Conservation (phyloP, 2,113 vertebrate species). For the Struthio camelus region DNA sequence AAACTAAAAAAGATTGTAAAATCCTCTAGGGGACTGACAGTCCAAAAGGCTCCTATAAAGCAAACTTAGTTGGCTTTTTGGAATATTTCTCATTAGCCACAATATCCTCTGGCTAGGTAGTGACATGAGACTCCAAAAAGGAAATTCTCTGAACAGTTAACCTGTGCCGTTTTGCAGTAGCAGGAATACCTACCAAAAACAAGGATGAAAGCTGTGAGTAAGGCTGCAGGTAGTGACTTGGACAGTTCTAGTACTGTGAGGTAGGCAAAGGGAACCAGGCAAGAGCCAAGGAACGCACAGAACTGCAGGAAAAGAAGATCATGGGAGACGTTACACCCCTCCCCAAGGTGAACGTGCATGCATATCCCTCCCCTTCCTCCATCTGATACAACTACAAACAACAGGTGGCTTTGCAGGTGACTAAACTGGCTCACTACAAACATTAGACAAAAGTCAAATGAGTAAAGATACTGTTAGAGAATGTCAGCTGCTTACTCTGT, state of each 20-base stretch:
- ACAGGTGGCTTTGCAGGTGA: neutral
- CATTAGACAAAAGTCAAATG: neutral
- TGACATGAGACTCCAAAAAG: neutral
- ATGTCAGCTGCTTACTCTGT: neutral
- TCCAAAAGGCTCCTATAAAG: neutral
- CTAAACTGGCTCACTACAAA: neutral
- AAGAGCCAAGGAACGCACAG: slow-evolving; percentile 90
- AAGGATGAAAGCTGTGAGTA: slow-evolving; percentile 85
- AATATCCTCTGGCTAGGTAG: neutral
- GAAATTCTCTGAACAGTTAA: neutral
- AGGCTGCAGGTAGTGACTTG: slow-evolving; percentile 83
- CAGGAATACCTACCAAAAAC: slow-evolving; percentile 87
- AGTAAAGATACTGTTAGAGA: neutral
- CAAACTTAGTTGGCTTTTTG: neutral
- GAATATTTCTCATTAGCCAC: neutral
- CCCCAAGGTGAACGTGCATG: neutral
- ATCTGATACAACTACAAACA: neutral
- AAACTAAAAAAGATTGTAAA: neutral
- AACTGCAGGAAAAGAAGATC: slow-evolving; percentile 77
- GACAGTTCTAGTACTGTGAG: slow-evolving; percentile 89
- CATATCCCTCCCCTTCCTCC: neutral
- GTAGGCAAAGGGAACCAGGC: slow-evolving; percentile 88
- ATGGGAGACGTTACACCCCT: neutral
- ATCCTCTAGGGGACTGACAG: neutral
- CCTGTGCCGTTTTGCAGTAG: neutral